Evolutionary conservation across 1,140 invertebrate genomes (phyloP), one percentile per base, ranked within the genome.

Genomic region (Thereuonema tuberculata): DNA sequence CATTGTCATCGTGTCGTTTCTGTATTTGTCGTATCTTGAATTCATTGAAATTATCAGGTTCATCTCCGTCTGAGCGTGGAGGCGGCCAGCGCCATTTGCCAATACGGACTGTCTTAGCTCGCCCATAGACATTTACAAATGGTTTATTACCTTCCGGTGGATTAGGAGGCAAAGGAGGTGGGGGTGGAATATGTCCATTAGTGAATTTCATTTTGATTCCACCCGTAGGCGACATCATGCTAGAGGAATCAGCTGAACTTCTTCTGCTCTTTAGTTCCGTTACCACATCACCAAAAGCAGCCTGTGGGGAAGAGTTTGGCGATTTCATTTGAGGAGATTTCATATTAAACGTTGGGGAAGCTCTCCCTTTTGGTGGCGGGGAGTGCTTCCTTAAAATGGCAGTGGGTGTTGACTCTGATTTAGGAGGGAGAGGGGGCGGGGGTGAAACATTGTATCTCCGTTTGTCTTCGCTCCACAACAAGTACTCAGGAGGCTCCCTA

Each of bases 1-100:
- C 37, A 17, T 2, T 58, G 46, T 1, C 17, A 15, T 47, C 49
- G 9, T 28, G 21, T 15, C 15, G n/a, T 23, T 61, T 76, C 68
- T 89, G 86, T 0, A 80, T 75, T 67, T 91, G 86, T 24, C 87
- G 80, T 79, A 90, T 76, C 74, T 93, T 93, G 66, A 93, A 92
- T 67, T 90, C 88, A 43, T 89, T 83, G 66, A 91, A 93, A 61
- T 83, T 84, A 63, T 84, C 81, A 56, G 85, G 81, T 1, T 43
- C 48, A 50, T 74, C 75, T 64, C 79, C 78, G 12, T 74, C 83
- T 1, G 72, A 78, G 1, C 54, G 85, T 1, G 87, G 88, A 20
- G 93, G 94, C 27, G 93, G 93, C 92, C 93, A 97, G 56, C 92
- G 76, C 87, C 93, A 94, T 76, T 95, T 95, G 12, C 93, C 93